These are phyloP conservation scores for Drosophila ustulata DNA, from an alignment of 2,888 invertebrate genomes.

Conservation along the genomic window DNA sequence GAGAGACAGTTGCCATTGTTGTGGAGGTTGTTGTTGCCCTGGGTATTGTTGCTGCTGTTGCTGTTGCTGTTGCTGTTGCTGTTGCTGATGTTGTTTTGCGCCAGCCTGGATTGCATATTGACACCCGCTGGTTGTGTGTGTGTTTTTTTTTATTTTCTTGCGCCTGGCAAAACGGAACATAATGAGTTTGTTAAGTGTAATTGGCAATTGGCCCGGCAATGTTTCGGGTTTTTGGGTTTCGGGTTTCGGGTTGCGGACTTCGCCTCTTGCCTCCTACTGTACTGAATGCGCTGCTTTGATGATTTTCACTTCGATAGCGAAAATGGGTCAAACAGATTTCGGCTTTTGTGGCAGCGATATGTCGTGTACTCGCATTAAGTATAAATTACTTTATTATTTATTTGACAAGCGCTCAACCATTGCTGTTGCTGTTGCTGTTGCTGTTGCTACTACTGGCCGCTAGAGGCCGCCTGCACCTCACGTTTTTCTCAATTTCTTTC, in stretches of 20 bases:
- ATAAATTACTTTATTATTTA: slow-evolving; percentile 73
- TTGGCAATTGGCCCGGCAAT: slow-evolving; percentile 59
- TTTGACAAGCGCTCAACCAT: slow-evolving; percentile 37
- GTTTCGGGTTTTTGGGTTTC: slow-evolving; percentile 27
- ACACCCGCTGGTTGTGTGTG: slow-evolving; percentile 51
- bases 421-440: slow-evolving; percentile 21
- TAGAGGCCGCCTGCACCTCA: slow-evolving; percentile 18
- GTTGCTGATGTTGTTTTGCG: slow-evolving; percentile 15
- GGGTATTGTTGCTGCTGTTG: neutral
- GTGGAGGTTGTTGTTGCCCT: neutral
- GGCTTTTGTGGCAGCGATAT: slow-evolving; percentile 53
- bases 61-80: slow-evolving; percentile 9
- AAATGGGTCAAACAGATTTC: slow-evolving; percentile 67
- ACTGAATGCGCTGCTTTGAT: slow-evolving; percentile 28
- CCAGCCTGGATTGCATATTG: slow-evolving; percentile 43
- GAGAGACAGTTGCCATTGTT: neutral
- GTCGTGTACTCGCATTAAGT: slow-evolving; percentile 55
- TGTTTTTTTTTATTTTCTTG: slow-evolving; percentile 9
- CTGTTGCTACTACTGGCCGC: slow-evolving; percentile 15
- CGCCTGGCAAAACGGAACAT: slow-evolving; percentile 63
- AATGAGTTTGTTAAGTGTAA: slow-evolving; percentile 78
- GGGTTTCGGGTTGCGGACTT: neutral
- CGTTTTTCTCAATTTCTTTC: slow-evolving; percentile 29
- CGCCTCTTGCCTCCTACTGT: slow-evolving; percentile 7
- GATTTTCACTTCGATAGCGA: slow-evolving; percentile 51